phyloP scores from a whole-genome alignment of 2,888 invertebrate genomes.

The Proisotoma minuta region DNA sequence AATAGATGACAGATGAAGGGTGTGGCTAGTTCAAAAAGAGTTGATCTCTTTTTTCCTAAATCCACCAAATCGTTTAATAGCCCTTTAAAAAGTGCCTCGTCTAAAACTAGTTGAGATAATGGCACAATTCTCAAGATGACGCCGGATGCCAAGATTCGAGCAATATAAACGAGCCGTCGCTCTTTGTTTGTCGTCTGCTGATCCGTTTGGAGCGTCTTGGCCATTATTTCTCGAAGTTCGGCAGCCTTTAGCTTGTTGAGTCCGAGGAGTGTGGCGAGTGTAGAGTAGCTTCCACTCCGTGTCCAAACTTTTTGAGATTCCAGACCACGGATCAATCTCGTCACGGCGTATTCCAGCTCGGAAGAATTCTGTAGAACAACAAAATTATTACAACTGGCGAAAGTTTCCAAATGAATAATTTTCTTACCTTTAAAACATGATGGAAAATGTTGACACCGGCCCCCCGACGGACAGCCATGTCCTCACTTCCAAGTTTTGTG shows the following conservation, averaged over 20 bases:
- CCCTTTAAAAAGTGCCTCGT: constrained; percentile 1
- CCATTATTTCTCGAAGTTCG: constrained; percentile 14
- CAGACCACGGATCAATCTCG: constrained; percentile 19
- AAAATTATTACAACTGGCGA: neutral
- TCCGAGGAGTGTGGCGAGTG: constrained; percentile 13
- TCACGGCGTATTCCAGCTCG: constrained; percentile 24
- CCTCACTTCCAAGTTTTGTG: constrained; percentile 15
- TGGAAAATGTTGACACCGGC: constrained; percentile 20
- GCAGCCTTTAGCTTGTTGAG: constrained; percentile 11
- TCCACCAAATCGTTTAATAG: constrained; percentile 17
- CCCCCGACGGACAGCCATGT: constrained; percentile 14
- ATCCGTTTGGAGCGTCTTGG: constrained; percentile 19
- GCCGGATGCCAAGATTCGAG: constrained; percentile 22
- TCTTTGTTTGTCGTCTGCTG: constrained; percentile 24
- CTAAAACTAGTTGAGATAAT: neutral
- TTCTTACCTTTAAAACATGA: constrained; percentile 19
- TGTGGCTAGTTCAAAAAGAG: constrained; percentile 19
- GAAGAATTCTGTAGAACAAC: constrained; percentile 3
- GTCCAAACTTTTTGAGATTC: constrained; percentile 20
- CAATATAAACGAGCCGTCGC: constrained; percentile 24
- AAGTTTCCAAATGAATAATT: neutral
- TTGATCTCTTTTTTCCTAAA: constrained; percentile 12
- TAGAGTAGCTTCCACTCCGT: constrained; percentile 21
- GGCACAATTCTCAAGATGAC: constrained; percentile 8
- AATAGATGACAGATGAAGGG: constrained; percentile 23